A percentile compares a stretch with the other conserved stretches of the same genome.
These are phyloP conservation scores for Nudaria mundana DNA, from an alignment of 2,888 invertebrate genomes.

Conservation along the genomic window DNA sequence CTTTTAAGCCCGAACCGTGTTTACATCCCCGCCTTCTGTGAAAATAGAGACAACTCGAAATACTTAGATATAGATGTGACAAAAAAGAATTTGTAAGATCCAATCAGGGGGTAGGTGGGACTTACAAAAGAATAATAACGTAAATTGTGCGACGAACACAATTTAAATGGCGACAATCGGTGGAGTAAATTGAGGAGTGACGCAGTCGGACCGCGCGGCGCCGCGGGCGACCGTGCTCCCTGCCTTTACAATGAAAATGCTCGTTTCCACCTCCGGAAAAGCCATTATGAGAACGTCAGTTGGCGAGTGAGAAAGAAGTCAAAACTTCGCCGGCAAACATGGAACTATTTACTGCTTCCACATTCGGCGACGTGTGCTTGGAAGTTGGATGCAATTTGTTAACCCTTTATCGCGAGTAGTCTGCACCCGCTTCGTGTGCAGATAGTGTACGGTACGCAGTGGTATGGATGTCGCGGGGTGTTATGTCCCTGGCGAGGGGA, in stretches of 20 bases:
- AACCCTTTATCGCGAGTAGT: conserved; percentile 70
- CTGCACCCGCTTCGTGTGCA: conserved; percentile 36
- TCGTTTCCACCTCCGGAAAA: conserved; percentile 45
- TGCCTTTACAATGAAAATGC: conserved; percentile 49
- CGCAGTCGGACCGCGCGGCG: conserved; percentile 39
- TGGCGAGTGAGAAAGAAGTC: conserved; percentile 70
- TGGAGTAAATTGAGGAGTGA: conserved; percentile 50
- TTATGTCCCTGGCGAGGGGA: conserved; percentile 3
- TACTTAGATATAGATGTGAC: conserved; percentile 41
- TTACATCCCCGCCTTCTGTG: conserved; percentile 54
- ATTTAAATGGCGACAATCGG: conserved; percentile 72
- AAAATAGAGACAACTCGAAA: conserved; percentile 58
- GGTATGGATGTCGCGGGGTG: conserved; percentile 24
- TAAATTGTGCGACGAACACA: conserved; percentile 62
- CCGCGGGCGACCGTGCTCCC: conserved; percentile 44
- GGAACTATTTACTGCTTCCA: conserved; percentile 72
- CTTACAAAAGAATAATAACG: conserved; percentile 66
- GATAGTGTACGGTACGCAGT: conserved; percentile 37
- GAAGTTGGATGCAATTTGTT: conserved; percentile 75
- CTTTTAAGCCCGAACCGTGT: conserved; percentile 60
- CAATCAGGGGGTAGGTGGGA: conserved; percentile 33
- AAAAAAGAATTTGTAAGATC: conserved; percentile 44
- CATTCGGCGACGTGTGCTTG: conserved; percentile 70
- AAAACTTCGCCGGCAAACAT: conserved; percentile 70
- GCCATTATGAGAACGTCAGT: conserved; percentile 68